Percentiles rank a stretch among this genome's conserved stretches.
These are phyloP conservation scores for Galbula dea DNA, from an alignment of 2,113 vertebrate species.

Conservation along the genomic window DNA sequence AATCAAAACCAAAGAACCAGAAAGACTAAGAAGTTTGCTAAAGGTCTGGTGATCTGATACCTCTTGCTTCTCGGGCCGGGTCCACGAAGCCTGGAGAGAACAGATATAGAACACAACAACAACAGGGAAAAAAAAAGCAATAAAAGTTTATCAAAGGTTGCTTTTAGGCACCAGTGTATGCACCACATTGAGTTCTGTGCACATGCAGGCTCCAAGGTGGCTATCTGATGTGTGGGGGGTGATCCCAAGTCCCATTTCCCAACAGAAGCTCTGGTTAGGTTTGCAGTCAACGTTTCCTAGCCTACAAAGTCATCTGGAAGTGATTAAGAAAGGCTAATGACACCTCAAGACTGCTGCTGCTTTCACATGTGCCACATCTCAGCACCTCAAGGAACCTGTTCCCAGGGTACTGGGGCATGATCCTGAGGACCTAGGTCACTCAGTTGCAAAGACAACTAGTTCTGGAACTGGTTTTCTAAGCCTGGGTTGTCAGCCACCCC, in stretches of 20 bases:
- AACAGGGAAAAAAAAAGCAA: constrained; percentile 70
- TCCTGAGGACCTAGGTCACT: background rate
- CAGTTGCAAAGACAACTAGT: background rate
- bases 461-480: background rate
- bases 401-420: background rate
- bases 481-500: background rate
- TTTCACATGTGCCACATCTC: background rate
- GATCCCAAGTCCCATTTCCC: background rate
- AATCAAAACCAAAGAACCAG: background rate
- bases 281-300: background rate
- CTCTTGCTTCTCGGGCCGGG: constrained; percentile 97
- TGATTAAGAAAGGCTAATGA: background rate
- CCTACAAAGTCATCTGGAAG: background rate
- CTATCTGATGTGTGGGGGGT: background rate
- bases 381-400: background rate
- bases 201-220: constrained; percentile 70
- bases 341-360: background rate
- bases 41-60: constrained; percentile 85
- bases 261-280: background rate
- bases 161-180: constrained; percentile 46
- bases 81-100: constrained; percentile 98
- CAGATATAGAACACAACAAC: constrained; percentile 90
- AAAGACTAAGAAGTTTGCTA: constrained; percentile 77
- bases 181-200: constrained; percentile 56
- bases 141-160: constrained; percentile 75